These are phyloP conservation scores for Sternarchorhynchus goeldii DNA, from an alignment of 2,797 vertebrate genomes.

Conservation along the genomic window DNA sequence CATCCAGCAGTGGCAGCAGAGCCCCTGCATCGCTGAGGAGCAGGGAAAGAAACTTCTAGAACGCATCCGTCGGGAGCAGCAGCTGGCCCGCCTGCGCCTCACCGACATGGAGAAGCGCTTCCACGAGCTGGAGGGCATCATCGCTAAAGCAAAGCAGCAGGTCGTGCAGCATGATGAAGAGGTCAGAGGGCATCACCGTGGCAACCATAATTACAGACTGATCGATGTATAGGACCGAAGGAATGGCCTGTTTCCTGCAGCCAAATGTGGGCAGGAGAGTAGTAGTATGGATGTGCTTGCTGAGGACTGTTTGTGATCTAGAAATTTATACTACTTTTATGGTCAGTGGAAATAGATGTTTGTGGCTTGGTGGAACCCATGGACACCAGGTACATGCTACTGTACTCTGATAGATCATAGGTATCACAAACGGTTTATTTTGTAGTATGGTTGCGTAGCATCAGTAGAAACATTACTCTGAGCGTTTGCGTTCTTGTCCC, in stretches of 20 bases:
- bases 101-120: slow-evolving; percentile 91
- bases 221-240: background rate
- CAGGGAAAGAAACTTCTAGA: slow-evolving; percentile 89
- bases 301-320: background rate
- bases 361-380: background rate
- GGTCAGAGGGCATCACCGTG: slow-evolving; percentile 66
- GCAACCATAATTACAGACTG: background rate
- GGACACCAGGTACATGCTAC: too few species aligned
- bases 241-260: background rate
- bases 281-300: background rate
- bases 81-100: slow-evolving; percentile 84
- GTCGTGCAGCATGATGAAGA: slow-evolving; percentile 89
- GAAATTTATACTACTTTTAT: too few species aligned
- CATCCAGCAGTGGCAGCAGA: slow-evolving; percentile 96
- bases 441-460: background rate
- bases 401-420: background rate
- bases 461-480: background rate
- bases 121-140: slow-evolving; percentile 88
- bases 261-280: background rate
- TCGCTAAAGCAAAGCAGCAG: slow-evolving; percentile 88
- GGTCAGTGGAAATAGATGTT: background rate
- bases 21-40: slow-evolving; percentile 90
- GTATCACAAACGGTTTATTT: background rate
- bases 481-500: background rate
- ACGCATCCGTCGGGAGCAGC: slow-evolving; percentile 89